A percentile compares a stretch with the other conserved stretches of the same genome.
Evolutionary conservation across 1,140 invertebrate genomes (phyloP).

Genomic region (Bombus cullumanus): DNA sequence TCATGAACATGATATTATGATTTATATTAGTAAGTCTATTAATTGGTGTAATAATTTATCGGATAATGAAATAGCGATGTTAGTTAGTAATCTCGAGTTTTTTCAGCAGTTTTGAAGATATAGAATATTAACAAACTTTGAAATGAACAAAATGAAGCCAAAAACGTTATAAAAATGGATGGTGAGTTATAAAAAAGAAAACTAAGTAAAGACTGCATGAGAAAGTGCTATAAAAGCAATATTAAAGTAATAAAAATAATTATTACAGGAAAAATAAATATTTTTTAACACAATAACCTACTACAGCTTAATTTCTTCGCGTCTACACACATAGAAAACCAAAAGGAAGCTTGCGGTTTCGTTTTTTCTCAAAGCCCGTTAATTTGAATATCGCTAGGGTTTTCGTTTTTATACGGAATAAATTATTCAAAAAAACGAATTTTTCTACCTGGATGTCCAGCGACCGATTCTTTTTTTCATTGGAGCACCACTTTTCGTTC

Average conservation of each 20-base stretch:
- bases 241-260: not conserved
- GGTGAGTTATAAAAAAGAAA: not conserved
- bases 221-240: not conserved
- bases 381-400: not conserved
- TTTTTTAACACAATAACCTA: not conserved
- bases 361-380: not conserved
- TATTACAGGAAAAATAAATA: not conserved
- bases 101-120: too few relatives aligned
- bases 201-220: not conserved
- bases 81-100: not conserved
- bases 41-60: too few relatives aligned
- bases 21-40: not conserved
- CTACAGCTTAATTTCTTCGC: not conserved
- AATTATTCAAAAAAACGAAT: constrained; percentile 6
- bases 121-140: not conserved
- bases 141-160: too few relatives aligned
- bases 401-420: not conserved
- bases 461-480: constrained; percentile 12
- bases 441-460: not conserved
- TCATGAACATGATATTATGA: not conserved
- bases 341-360: not conserved
- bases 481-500: constrained; percentile 29
- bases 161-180: too few relatives aligned
- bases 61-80: too few relatives aligned
- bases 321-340: too few relatives aligned